Conservation (phyloP, 2,888 invertebrate genomes). For the Galerucella pusilla region DNA sequence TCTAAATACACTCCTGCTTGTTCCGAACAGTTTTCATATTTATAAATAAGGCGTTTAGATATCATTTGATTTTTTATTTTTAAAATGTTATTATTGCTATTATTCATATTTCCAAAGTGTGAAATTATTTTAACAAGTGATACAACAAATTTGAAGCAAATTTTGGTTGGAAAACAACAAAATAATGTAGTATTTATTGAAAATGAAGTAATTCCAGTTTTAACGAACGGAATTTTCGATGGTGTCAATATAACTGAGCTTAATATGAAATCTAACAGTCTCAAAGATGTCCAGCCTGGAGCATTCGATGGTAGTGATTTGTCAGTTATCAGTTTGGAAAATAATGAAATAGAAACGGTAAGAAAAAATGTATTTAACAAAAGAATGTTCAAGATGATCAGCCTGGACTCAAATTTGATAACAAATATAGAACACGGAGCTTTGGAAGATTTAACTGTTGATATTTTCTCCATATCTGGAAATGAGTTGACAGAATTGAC, state of each 20-base stretch:
- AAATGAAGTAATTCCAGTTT: neutral
- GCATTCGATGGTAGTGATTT: neutral
- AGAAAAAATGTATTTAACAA: conserved; percentile 1
- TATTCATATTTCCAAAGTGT: neutral
- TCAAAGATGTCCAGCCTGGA: conserved; percentile 1
- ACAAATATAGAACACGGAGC: conserved; percentile 11
- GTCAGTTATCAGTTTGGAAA: neutral
- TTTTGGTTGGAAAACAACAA: neutral
- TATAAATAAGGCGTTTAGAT: neutral
- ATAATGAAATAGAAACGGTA: neutral
- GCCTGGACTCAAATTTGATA: neutral
- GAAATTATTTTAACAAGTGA: neutral
- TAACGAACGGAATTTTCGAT: neutral
- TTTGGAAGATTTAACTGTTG: conserved; percentile 6
- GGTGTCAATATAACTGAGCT: neutral
- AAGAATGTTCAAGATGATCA: neutral
- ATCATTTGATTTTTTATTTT: neutral
- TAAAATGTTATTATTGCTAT: neutral
- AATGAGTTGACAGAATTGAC: conserved; percentile 15
- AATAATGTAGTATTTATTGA: neutral
- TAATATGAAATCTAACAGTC: neutral
- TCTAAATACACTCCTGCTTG: neutral
- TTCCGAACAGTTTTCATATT: neutral
- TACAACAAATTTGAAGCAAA: neutral
- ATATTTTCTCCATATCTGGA: neutral